Percentiles rank a stretch among this genome's conserved stretches.
Evolutionary conservation across 2,797 vertebrate genomes (phyloP).

Genomic region (Harpagifer antarcticus): DNA sequence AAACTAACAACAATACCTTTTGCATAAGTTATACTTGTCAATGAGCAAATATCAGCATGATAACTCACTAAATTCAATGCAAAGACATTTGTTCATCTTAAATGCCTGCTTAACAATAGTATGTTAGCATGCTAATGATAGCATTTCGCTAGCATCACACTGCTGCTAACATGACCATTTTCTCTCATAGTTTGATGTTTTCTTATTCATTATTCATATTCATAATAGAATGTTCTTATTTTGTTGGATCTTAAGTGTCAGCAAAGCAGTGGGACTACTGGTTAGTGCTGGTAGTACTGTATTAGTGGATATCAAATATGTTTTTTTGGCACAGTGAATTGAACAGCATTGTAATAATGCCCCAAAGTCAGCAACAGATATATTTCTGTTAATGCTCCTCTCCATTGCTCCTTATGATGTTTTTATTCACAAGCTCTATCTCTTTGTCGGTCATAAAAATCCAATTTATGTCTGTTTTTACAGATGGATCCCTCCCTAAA

Average conservation of each 20-base stretch:
- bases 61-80: not conserved
- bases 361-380: not conserved
- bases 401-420: not conserved
- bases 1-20: not conserved
- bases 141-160: not conserved
- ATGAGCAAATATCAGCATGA: not conserved
- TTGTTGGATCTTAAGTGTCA: not conserved
- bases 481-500: constrained; percentile 82
- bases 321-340: not conserved
- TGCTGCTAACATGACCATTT: not conserved
- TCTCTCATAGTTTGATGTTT: not conserved
- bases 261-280: not conserved
- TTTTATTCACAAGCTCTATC: constrained; percentile 5
- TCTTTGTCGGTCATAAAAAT: constrained; percentile 16
- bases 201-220: too few species aligned
- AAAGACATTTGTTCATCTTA: not conserved
- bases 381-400: not conserved
- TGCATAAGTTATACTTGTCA: not conserved
- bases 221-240: too few species aligned
- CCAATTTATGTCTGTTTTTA: constrained; percentile 20
- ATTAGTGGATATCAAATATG: not conserved
- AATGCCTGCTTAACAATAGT: not conserved
- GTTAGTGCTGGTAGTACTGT: too few species aligned
- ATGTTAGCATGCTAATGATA: not conserved
- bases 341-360: not conserved